Evolutionary conservation across 1,140 invertebrate species (phyloP), one percentile per base, ranked within the genome.

Genomic region (Pogonognathellus flavescens): DNA sequence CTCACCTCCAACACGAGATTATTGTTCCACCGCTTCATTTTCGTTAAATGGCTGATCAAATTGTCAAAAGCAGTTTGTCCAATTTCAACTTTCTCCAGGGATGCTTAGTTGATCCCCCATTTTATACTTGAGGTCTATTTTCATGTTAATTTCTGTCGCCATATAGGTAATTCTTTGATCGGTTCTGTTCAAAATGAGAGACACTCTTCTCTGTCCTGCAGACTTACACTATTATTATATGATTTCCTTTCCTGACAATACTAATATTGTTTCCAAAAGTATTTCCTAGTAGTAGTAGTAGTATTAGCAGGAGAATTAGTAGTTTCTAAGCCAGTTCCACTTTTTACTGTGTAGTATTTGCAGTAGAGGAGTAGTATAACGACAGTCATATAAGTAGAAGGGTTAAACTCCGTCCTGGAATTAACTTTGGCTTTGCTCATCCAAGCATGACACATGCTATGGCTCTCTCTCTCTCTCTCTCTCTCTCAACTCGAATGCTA

Each of bases 11-110:
- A 41, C 31, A 1, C 6, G 31, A 41, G 31, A 41, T 76, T 50
- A 76, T 76, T 49, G 70, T 76, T 76, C 70, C 25, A 76, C 16
- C 9, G 70, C 31, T 76, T 31, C 70, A 76, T 76, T 76, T 76
- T 76, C 31, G 70, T 76, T 76, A 76, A 76, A 76, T 76, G 70
- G 70, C 70, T 76, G 70, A 76, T 76, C 70, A 76, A 76, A 16
- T 76, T 76, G 70, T 76, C 70, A 76, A 76, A 76, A 76, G 70
- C 70, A 76, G 70, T 76, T 76, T 76, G 70, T 76, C 70, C 70
- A 76, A 76, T 76, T 76, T 16, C 11, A 76, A 76, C 70, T 76
- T 76, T 76, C 70, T 76, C 70, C 41, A 16, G 41, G 41, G 16
- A 49, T 31, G 9, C 25, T 76, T 76, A 18, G 70, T 76, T n/a